Evolutionary conservation across 2,797 vertebrate genomes (phyloP).

Genomic region (Channallabes apus): DNA sequence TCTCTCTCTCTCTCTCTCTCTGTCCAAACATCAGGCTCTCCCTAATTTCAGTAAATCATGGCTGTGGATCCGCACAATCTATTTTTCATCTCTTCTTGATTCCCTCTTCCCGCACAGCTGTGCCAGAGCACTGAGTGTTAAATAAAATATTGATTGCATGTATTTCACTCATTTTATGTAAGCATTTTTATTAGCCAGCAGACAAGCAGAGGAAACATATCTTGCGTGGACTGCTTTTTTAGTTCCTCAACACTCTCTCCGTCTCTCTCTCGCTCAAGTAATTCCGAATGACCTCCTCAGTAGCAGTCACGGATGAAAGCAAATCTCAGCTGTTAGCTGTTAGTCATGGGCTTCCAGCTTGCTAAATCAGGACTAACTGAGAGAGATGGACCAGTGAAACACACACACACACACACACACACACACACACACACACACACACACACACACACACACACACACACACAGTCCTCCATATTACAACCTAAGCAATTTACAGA

Average conservation of each 20-base stretch:
- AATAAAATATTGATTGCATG: slow-evolving; percentile 78
- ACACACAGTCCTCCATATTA: slow-evolving; percentile 13
- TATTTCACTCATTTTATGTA: slow-evolving; percentile 73
- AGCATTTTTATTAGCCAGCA: slow-evolving; percentile 77
- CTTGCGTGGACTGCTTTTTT: slow-evolving; percentile 45
- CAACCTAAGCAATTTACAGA: slow-evolving; percentile 33
- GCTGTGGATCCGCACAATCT: slow-evolving; percentile 63
- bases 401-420: slow-evolving; percentile 21
- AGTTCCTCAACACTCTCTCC: slow-evolving; percentile 22
- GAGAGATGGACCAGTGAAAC: slow-evolving; percentile 39
- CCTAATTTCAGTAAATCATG: slow-evolving; percentile 57
- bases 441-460: slow-evolving; percentile 1
- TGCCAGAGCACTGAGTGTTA: slow-evolving; percentile 62
- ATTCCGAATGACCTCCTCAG: slow-evolving; percentile 44
- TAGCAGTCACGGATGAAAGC: slow-evolving; percentile 42
- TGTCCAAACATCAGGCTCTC: slow-evolving; percentile 23
- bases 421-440: slow-evolving; percentile 15
- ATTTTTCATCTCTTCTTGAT: slow-evolving; percentile 62
- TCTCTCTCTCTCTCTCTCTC: slow-evolving; percentile 19
- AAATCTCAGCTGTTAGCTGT: slow-evolving; percentile 50
- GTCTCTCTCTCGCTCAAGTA: slow-evolving; percentile 13
- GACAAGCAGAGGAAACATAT: slow-evolving; percentile 62
- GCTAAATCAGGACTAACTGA: slow-evolving; percentile 52
- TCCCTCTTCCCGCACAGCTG: slow-evolving; percentile 47
- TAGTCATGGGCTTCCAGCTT: slow-evolving; percentile 53